Evolutionary conservation across 64 coral and sea anemone genomes (phyloP).

Genomic region (Trachythela sp.): DNA sequence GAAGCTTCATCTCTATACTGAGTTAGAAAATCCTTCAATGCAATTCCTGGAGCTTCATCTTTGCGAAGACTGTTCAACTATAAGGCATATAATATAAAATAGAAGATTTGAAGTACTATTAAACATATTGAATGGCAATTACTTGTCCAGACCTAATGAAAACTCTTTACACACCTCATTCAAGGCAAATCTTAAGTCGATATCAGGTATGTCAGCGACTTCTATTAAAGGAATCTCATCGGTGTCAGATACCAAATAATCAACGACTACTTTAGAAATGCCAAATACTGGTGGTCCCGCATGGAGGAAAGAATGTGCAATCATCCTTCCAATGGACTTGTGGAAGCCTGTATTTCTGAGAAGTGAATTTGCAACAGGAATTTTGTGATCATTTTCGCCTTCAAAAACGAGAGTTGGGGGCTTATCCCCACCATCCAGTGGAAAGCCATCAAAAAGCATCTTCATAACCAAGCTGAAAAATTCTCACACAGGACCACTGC

Average conservation of each 20-base stretch:
- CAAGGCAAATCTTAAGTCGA: slow-evolving; percentile 28
- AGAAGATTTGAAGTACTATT: too few relatives aligned
- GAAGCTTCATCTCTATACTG: slow-evolving; percentile 45
- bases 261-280: slow-evolving; percentile 19
- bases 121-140: too few relatives aligned
- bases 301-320: slow-evolving; percentile 42
- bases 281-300: slow-evolving; percentile 24
- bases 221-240: neutral
- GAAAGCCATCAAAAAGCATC: too few relatives aligned
- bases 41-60: slow-evolving; percentile 17
- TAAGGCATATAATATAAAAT: too few relatives aligned
- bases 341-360: slow-evolving; percentile 11
- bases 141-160: too few relatives aligned
- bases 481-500: too few relatives aligned
- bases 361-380: slow-evolving; percentile 24
- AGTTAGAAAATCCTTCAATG: neutral
- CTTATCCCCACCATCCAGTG: neutral
- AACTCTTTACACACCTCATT: slow-evolving; percentile 34
- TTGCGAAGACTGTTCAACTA: slow-evolving; percentile 11
- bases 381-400: slow-evolving; percentile 25
- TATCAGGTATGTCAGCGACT: too few relatives aligned
- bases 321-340: slow-evolving; percentile 17
- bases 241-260: neutral
- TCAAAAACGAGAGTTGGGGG: slow-evolving; percentile 16
- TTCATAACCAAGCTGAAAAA: too few relatives aligned